These are phyloP conservation scores for Alouatta palliata DNA, from an alignment of 2,113 vertebrate species.

Conservation along the genomic window DNA sequence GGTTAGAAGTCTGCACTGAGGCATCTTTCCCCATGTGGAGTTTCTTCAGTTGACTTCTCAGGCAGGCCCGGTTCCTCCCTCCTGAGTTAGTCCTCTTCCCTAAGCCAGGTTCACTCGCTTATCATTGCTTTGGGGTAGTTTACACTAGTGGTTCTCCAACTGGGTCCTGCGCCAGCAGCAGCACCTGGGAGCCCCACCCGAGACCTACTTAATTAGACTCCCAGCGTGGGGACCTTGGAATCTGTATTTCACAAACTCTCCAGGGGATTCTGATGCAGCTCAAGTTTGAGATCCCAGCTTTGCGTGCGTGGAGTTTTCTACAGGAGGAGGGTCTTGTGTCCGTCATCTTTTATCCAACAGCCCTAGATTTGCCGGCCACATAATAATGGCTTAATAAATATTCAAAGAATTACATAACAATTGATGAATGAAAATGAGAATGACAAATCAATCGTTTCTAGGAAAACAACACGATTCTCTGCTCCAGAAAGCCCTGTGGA, in stretches of 20 bases:
- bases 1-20: neutral
- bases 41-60: neutral
- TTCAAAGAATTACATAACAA: neutral
- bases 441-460: neutral
- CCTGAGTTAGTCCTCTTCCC: neutral
- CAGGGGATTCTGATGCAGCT: neutral
- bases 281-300: neutral
- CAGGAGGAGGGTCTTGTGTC: neutral
- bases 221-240: too few relatives aligned
- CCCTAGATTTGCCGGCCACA: neutral
- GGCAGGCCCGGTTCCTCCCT: neutral
- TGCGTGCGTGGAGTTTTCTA: fast-evolving
- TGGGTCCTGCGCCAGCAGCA: neutral
- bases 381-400: neutral
- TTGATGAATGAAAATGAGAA: neutral
- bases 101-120: too few relatives aligned
- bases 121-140: too few relatives aligned
- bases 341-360: neutral
- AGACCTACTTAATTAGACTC: neutral
- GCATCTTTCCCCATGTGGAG: neutral
- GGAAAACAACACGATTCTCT: neutral
- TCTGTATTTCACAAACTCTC: neutral
- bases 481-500: neutral
- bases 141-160: neutral
- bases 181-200: neutral